Evolutionary conservation across 1,140 invertebrate species (phyloP).

Genomic region (Aphelinus atriplicis): DNA sequence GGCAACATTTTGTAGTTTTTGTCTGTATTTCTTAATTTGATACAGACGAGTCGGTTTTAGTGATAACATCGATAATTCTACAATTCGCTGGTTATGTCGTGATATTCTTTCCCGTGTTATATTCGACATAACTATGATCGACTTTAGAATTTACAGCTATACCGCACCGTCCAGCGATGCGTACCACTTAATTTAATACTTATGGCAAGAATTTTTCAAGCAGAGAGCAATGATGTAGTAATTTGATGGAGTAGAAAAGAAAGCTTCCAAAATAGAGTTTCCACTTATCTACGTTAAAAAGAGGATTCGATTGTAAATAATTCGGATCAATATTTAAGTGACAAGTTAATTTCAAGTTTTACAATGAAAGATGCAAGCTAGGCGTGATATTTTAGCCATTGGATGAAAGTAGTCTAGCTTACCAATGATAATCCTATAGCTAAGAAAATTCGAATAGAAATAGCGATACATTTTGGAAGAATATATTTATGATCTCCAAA

Average conservation of each 20-base stretch:
- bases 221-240: slow-evolving; percentile 9
- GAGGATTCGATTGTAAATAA: neutral
- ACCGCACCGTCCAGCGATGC: slow-evolving; percentile 43
- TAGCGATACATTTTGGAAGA: neutral
- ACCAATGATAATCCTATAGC: no score
- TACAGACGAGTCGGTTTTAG: slow-evolving; percentile 37
- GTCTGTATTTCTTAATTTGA: slow-evolving; percentile 27
- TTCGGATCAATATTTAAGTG: neutral
- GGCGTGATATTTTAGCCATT: neutral
- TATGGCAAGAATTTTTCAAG: neutral
- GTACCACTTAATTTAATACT: slow-evolving; percentile 33
- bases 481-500: slow-evolving; percentile 5
- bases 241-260: slow-evolving; percentile 3
- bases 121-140: slow-evolving; percentile 11
- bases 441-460: neutral
- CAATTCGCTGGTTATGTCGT: slow-evolving; percentile 21
- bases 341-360: neutral
- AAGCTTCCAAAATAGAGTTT: neutral
- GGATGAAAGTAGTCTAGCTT: no score
- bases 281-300: neutral
- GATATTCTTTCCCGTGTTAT: neutral
- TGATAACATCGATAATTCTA: slow-evolving; percentile 39
- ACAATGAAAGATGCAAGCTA: neutral
- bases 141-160: slow-evolving; percentile 48
- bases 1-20: slow-evolving; percentile 40